Evolutionary conservation across 35 echinoderm and acorn worm species (phyloP).

Genomic region (Ophiothrix spiculata): DNA sequence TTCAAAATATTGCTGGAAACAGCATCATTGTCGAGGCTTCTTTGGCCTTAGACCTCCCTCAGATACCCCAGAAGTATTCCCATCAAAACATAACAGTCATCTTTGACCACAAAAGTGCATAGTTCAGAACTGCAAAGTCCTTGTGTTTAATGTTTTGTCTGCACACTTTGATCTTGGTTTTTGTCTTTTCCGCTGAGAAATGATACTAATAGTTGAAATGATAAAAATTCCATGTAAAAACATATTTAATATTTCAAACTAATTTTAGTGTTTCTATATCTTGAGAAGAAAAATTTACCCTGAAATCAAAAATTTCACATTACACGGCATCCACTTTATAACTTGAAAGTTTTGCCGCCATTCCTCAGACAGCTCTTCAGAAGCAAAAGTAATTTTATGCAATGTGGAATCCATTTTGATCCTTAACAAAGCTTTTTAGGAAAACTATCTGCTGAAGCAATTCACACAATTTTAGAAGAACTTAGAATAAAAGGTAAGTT

Average conservation of each 20-base stretch:
- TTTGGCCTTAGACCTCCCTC: too few species aligned
- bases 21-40: too few species aligned
- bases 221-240: too few species aligned
- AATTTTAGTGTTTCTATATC: not conserved
- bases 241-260: not conserved
- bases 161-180: not conserved
- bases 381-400: not conserved
- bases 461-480: slow-evolving; percentile 66
- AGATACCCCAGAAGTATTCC: too few species aligned
- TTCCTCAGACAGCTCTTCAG: not conserved
- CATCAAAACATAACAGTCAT: too few species aligned
- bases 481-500: slow-evolving; percentile 75
- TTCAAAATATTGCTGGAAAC: too few species aligned
- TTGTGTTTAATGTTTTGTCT: not conserved
- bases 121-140: too few species aligned
- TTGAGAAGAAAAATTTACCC: not conserved
- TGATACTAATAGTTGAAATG: not conserved
- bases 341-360: not conserved
- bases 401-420: not conserved
- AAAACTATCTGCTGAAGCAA: slow-evolving; percentile 75
- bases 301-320: not conserved
- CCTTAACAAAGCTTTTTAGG: slow-evolving; percentile 60
- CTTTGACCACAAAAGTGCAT: not conserved
- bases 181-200: not conserved
- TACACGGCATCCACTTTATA: not conserved